Evolutionary conservation across 30 jellyfish, hydroid and myxozoan genomes (phyloP), one percentile per base, ranked within the genome.

Genomic region (Chrysaora quinquecirrha): DNA sequence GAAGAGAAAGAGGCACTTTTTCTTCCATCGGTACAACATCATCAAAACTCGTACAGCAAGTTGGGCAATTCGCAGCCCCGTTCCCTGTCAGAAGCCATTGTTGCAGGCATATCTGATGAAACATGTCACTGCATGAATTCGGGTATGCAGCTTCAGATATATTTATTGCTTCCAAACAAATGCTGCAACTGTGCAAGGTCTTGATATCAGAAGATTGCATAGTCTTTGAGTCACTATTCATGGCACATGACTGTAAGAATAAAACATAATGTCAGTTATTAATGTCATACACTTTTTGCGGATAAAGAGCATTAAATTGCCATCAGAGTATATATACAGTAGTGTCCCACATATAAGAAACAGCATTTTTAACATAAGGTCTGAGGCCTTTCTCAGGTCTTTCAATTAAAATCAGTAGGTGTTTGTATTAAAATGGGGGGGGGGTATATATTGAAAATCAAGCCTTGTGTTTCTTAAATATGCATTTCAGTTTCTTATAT

Each of bases 71-170:
- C 34, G 66, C 27, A 34, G 10, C 2, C 33, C 81, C 81, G 46
- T 34, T 69, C 65, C 81, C 81, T 69, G 81, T 69, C 6, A 69
- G 33, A 20, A 69, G 81, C 81, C 81, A 32, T 34, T 69, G 81
- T 69, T 69, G 64, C 23, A 69, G 27, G 65, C 81, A 69, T 30
- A 38, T 30, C 34, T 30, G 32, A 56, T 69, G 81, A 69, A 69
- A 32, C 81, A 69, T 30, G 46, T 69, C 81, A 69, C 81, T 32
- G 81, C 81, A 69, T 7, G 27, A 27, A 38, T 30, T 38, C 3
- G 81, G 81, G 81, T 30, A 69, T 0, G 81, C 81, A 69, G 64
- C 27, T 69, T 38, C 81, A 27, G 81, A 23, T 0, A 32, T 31
- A 1, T 23, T 30, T 34, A 69, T 69, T 69, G 64, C 38, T 56